Evolutionary conservation across 2,113 vertebrate genomes (phyloP).

Genomic region (Procapra przewalskii): DNA sequence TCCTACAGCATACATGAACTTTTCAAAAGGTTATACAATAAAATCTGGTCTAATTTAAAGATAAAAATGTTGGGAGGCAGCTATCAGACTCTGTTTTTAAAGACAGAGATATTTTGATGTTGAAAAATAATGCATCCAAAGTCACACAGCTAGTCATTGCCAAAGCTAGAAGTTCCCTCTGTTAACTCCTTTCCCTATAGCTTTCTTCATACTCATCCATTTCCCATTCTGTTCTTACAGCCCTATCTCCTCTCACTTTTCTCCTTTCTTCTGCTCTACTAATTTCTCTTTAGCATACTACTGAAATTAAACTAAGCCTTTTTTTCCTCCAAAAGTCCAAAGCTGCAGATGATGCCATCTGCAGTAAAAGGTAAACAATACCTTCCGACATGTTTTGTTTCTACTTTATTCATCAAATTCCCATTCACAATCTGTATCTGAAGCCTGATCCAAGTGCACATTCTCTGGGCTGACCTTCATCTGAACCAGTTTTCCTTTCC

Average conservation of each 20-base stretch:
- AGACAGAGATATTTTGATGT: neutral
- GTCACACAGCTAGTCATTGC: neutral
- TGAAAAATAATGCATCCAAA: neutral
- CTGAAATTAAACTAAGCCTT: neutral
- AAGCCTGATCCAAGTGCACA: conserved; percentile 21
- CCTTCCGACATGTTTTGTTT: neutral
- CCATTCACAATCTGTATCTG: neutral
- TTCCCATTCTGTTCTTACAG: neutral
- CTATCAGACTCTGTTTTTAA: neutral
- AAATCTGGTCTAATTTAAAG: neutral
- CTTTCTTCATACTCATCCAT: neutral
- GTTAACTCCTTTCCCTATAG: neutral
- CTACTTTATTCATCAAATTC: conserved; percentile 44
- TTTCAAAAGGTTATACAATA: too few species aligned
- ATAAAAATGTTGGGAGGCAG: neutral
- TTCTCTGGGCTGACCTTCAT: conserved; percentile 23
- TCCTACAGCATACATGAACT: neutral
- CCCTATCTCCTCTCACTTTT: neutral
- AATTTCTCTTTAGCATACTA: neutral
- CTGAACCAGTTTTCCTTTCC: neutral
- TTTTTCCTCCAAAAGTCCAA: conserved; percentile 6
- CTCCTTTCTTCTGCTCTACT: neutral
- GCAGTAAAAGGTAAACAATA: neutral
- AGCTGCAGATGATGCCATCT: neutral
- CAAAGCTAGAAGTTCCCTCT: neutral